phyloP scores from a whole-genome alignment of 2,888 invertebrate species.

The Tipula confusa region DNA sequence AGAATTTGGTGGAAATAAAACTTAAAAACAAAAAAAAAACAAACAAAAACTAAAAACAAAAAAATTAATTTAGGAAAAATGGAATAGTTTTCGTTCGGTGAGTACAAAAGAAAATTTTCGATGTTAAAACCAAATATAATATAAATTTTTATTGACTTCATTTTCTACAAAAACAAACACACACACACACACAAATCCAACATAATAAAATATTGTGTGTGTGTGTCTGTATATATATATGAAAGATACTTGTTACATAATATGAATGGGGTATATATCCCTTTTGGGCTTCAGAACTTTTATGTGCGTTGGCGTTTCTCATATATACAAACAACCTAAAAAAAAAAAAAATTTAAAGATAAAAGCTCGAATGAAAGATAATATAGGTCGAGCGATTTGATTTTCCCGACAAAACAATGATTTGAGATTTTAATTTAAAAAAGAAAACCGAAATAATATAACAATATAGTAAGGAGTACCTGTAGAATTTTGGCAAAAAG shows the following conservation, averaged over 20 bases:
- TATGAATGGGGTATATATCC: background rate
- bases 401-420: background rate
- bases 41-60: background rate
- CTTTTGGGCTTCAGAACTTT: background rate
- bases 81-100: constrained; percentile 6
- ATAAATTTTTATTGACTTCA: constrained; percentile 20
- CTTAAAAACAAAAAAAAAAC: background rate
- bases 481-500: background rate
- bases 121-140: background rate
- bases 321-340: too few relatives aligned
- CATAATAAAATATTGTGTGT: background rate
- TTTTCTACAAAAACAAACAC: too few relatives aligned
- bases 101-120: background rate
- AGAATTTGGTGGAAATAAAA: background rate
- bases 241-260: constrained; percentile 12
- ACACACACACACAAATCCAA: background rate
- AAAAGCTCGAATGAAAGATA: background rate
- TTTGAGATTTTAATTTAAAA: background rate
- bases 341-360: too few relatives aligned
- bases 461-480: background rate
- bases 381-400: too few relatives aligned
- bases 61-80: background rate
- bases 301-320: too few relatives aligned
- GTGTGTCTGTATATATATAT: background rate
- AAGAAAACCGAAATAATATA: background rate